phyloP scores from a whole-genome alignment of 2,113 vertebrate species.

The Holacanthus passer region DNA sequence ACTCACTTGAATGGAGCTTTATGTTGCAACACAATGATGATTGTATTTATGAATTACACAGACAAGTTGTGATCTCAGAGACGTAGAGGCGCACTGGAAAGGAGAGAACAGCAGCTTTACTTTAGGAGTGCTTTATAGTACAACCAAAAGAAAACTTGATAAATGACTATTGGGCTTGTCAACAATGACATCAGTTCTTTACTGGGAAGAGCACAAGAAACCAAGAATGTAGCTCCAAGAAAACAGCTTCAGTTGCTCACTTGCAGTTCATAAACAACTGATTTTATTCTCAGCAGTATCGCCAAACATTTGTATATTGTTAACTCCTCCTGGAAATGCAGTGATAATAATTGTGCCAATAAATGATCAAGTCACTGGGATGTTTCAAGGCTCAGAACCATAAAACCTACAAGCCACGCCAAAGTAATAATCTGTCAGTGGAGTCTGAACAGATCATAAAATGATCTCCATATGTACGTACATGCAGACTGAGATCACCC shows the following conservation, averaged over 20 bases:
- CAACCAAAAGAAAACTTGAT: not conserved
- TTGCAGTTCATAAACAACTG: not conserved
- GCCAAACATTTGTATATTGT: not conserved
- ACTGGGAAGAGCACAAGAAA: not conserved
- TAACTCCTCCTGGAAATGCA: conserved; percentile 5
- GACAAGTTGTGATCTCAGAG: not conserved
- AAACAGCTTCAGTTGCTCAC: not conserved
- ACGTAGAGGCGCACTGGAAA: no score
- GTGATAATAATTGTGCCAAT: not conserved
- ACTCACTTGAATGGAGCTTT: not conserved
- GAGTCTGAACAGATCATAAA: conserved; percentile 1
- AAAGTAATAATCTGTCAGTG: not conserved
- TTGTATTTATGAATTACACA: not conserved
- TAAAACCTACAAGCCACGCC: not conserved
- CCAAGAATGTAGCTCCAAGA: no score
- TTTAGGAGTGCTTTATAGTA: not conserved
- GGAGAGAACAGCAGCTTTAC: not conserved
- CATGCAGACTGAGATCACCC: conserved; percentile 7
- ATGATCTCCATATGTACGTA: not conserved
- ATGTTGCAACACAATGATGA: not conserved
- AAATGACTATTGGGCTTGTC: not conserved
- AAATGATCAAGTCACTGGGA: not conserved
- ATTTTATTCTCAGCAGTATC: not conserved
- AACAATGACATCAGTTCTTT: not conserved
- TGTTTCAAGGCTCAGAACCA: not conserved